Evolutionary conservation across 2,797 vertebrate genomes (phyloP).

Genomic region (Tokudaia muenninki): DNA sequence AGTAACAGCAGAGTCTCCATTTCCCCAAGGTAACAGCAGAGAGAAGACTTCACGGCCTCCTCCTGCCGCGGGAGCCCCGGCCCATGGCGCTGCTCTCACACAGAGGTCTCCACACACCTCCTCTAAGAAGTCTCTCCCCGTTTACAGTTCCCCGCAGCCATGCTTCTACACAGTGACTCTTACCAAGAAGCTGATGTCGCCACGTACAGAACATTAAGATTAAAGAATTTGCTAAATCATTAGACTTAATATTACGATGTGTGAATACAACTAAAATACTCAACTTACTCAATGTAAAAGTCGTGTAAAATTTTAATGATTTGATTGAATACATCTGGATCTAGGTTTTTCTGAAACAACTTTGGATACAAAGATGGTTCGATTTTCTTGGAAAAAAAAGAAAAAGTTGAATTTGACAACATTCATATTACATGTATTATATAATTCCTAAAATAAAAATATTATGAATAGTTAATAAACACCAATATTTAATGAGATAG

Average conservation of each 20-base stretch:
- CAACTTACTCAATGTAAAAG: slow-evolving; percentile 94
- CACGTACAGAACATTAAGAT: background rate
- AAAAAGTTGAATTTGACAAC: slow-evolving; percentile 65
- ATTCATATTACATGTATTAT: slow-evolving; percentile 33
- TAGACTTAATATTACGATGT: slow-evolving; percentile 2
- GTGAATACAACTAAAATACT: slow-evolving; percentile 32
- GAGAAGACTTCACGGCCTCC: slow-evolving; percentile 36
- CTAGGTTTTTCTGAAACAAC: slow-evolving; percentile 95
- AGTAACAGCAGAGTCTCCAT: background rate
- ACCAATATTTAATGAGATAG: slow-evolving; percentile 24
- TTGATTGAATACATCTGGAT: slow-evolving; percentile 95
- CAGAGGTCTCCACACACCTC: background rate
- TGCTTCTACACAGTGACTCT: background rate
- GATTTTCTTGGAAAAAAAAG: slow-evolving; percentile 92
- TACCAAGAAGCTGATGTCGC: slow-evolving; percentile 19
- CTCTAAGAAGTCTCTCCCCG: background rate
- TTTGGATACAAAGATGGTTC: slow-evolving; percentile 90
- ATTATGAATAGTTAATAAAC: slow-evolving; percentile 44
- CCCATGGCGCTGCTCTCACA: background rate
- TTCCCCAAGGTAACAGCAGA: background rate
- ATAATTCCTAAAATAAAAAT: slow-evolving; percentile 15
- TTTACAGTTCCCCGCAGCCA: slow-evolving; percentile 5
- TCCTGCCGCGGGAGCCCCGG: background rate
- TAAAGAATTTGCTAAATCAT: slow-evolving; percentile 62
- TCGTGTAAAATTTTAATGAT: slow-evolving; percentile 93